Conservation (phyloP, 2,888 invertebrate species). For the Stenodera caucasica region DNA sequence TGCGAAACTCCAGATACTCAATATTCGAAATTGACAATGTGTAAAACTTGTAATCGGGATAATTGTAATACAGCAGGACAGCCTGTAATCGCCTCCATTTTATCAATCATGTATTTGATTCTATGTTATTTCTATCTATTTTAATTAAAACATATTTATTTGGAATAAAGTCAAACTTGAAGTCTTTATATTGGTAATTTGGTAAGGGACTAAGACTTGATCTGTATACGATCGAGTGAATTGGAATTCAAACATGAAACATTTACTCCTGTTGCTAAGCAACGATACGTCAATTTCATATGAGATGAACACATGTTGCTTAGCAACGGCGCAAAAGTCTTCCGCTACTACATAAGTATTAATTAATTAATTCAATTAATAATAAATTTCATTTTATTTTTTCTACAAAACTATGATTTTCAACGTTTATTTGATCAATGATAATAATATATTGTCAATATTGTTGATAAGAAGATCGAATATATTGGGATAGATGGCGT, state of each 20-base stretch:
- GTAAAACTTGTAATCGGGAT: not conserved
- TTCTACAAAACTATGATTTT: not conserved
- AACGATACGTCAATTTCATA: too few relatives aligned
- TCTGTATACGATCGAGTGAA: too few relatives aligned
- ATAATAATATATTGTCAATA: not conserved
- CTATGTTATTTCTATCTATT: not conserved
- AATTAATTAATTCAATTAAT: too few relatives aligned
- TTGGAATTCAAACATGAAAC: too few relatives aligned
- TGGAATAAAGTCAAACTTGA: too few relatives aligned
- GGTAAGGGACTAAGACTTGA: too few relatives aligned
- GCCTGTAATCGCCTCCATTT: not conserved
- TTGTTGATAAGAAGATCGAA: not conserved
- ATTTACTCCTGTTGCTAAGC: too few relatives aligned
- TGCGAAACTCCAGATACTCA: not conserved
- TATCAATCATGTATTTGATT: too few relatives aligned
- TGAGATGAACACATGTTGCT: too few relatives aligned
- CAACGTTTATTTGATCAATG: not conserved
- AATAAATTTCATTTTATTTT: conserved; percentile 1
- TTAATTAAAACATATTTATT: not conserved
- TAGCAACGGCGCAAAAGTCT: too few relatives aligned
- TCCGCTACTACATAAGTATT: too few relatives aligned
- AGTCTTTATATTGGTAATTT: too few relatives aligned
- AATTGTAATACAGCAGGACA: not conserved
- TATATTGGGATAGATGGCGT: not conserved
- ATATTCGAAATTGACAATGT: not conserved